Conservation (phyloP, 1,140 invertebrate genomes). For the Parasteatoda tepidariorum region DNA sequence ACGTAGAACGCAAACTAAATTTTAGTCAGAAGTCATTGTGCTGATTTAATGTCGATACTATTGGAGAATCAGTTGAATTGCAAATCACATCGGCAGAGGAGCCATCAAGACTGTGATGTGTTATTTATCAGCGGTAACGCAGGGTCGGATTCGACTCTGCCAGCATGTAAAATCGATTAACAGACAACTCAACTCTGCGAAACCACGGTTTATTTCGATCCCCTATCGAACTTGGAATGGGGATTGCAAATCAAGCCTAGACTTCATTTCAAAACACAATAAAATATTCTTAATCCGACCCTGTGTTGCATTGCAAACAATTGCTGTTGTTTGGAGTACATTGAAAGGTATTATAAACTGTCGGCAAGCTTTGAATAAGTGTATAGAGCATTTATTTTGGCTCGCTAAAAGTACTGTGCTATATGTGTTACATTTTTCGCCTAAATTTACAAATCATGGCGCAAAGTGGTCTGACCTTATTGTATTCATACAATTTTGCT, state of each 20-base stretch:
- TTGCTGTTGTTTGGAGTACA: neutral
- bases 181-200: neutral
- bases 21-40: neutral
- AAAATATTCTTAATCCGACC: neutral
- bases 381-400: neutral
- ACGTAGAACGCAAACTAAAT: neutral
- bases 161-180: neutral
- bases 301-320: neutral
- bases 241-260: neutral
- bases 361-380: neutral
- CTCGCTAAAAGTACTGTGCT: neutral
- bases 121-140: conserved; percentile 3
- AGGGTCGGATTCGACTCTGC: neutral
- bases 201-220: too few species aligned
- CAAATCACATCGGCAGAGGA: neutral
- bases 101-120: conserved; percentile 32
- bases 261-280: neutral
- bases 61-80: neutral
- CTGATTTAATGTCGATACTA: conserved; percentile 19
- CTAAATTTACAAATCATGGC: too few species aligned
- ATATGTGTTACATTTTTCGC: neutral
- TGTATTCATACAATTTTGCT: too few species aligned
- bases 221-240: neutral
- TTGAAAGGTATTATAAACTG: neutral
- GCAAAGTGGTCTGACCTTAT: too few species aligned